Base-by-base conservation (phyloP, 2,113 vertebrate species). In the Passer montanus region DNA sequence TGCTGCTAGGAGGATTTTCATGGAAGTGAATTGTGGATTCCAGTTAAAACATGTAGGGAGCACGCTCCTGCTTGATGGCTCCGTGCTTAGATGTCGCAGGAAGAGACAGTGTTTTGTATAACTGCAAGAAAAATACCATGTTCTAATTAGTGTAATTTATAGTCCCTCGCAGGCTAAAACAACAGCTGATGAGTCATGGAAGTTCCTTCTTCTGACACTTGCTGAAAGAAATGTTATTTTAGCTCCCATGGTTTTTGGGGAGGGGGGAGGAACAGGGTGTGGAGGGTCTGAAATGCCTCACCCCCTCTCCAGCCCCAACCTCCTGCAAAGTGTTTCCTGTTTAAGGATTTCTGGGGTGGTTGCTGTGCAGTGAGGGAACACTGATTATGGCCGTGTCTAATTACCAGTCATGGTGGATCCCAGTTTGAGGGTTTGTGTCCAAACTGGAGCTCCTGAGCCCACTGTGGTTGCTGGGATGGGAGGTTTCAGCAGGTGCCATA, bases 101-200 rank as follows among this genome's bases (percentile, higher is more conserved):
- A 96, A 97, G 93, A 96, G 91, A 84, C 85, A 50, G 78, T 79
- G 80, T 95, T 96, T 94, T 95, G 93, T 96, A 92, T 93, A 93
- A 97, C 93, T 96, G 94, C 76, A 93, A 95, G 96, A 96, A 93
- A 95, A 96, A 96, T 92, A 91, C 91, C 76, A 46, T 90, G 85
- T 96, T 94, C 94, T 96, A 95, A 97, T 97, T 95, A 96, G 89
- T 72, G 82, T 93, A 96, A 97, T 97, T 97, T 97, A 95, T 96
- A 93, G 91, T 81, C 93, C 89, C 95, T 97, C 52, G 92, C 82
- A 96, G 92, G 95, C 94, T 97, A 86, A 95, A 95, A 94, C 89
- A 96, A 93, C 96, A 96, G 75, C 82, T 96, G 96, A 95, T 95
- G 95, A 97, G 93, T 96, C 96, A 97, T 64, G 86, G 56, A 95